Evolutionary conservation across 2,113 vertebrate species (phyloP).

Genomic region (Urocynchramus pylzowi): DNA sequence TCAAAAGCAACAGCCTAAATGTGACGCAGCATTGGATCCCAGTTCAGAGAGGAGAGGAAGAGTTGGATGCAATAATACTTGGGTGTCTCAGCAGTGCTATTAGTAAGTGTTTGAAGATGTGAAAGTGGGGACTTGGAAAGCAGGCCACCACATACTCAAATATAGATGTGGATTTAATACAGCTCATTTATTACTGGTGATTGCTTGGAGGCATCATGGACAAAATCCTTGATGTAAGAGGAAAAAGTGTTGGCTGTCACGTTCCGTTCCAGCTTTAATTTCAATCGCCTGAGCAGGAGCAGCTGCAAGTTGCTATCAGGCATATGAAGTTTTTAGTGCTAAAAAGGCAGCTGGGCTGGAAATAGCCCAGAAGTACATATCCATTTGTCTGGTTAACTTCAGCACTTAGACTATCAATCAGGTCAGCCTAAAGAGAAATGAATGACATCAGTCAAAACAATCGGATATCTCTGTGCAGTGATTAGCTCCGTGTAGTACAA

Average conservation of each 20-base stretch:
- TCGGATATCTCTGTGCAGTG: conserved; percentile 65
- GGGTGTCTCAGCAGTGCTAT: conserved; percentile 6
- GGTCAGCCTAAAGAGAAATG: conserved; percentile 61
- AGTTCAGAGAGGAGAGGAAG: background rate
- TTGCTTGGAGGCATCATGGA: conserved; percentile 9
- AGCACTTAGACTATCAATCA: conserved; percentile 70
- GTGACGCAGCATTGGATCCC: background rate
- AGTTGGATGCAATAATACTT: background rate
- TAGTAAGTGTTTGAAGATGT: conserved; percentile 32
- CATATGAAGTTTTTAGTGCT: conserved; percentile 55
- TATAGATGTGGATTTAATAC: conserved; percentile 17
- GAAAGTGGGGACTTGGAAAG: conserved; percentile 52
- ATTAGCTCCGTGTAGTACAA: conserved; percentile 67
- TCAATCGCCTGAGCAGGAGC: conserved; percentile 54
- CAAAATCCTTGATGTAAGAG: conserved; percentile 63
- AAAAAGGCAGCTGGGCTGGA: conserved; percentile 73
- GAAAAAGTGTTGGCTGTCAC: conserved; percentile 59
- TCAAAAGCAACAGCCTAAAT: background rate
- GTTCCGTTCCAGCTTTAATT: conserved; percentile 49
- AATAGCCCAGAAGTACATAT: conserved; percentile 55
- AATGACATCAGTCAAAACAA: conserved; percentile 78
- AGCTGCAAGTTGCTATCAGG: conserved; percentile 64
- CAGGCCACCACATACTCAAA: background rate
- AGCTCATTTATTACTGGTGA: conserved; percentile 37
- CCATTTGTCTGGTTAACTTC: conserved; percentile 71